Percentiles rank a stretch among this genome's conserved stretches.
These are phyloP conservation scores for Hirundo rustica DNA, from an alignment of 2,797 vertebrate genomes.

Conservation along the genomic window DNA sequence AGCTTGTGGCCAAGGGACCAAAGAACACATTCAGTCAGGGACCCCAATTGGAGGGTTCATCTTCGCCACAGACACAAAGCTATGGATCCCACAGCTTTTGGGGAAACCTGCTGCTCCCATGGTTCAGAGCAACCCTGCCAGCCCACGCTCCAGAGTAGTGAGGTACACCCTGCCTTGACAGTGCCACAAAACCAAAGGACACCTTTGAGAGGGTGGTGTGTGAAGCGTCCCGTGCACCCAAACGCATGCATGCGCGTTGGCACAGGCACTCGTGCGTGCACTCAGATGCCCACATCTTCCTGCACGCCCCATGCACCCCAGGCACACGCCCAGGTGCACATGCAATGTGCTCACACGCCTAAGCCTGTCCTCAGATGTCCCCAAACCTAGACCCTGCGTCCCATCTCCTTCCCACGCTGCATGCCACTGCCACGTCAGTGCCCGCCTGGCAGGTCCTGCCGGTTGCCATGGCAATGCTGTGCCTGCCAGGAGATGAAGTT, in stretches of 20 bases:
- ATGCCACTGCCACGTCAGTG: not conserved
- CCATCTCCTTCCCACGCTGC: not conserved
- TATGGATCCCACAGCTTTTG: not conserved
- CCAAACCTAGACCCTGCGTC: not conserved
- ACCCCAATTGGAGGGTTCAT: accelerated
- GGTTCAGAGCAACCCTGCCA: not conserved
- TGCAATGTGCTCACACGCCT: not conserved
- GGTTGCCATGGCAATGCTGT: constrained; percentile 39
- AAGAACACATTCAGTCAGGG: not conserved
- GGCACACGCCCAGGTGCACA: not conserved
- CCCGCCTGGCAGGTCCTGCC: constrained; percentile 16
- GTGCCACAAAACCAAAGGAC: not conserved
- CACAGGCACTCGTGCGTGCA: not conserved
- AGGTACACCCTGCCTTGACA: not conserved
- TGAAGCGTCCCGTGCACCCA: not conserved
- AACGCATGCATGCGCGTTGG: not conserved
- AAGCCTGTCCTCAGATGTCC: not conserved
- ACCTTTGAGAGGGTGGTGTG: accelerated
- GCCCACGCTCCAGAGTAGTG: not conserved
- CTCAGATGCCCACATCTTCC: not conserved
- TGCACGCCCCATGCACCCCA: not conserved
- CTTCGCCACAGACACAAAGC: not conserved
- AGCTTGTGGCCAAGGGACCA: not conserved
- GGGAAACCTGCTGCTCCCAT: not conserved
- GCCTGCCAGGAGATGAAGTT: constrained; percentile 13